Conservation (phyloP, 2,888 invertebrate genomes). For the Ditula angustiorana region DNA sequence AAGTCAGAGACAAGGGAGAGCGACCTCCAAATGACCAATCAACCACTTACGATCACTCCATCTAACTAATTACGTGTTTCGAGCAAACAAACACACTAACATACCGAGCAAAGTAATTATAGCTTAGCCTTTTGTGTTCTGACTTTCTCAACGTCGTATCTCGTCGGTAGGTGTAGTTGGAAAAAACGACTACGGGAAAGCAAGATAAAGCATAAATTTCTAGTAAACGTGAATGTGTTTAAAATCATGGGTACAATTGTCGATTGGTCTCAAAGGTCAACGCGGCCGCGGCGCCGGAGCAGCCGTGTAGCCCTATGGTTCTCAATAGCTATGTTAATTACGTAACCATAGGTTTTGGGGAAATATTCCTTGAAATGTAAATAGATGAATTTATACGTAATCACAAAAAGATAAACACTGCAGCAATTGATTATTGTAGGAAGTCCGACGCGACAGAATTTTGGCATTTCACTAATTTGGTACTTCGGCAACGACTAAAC, state of each 20-base stretch:
- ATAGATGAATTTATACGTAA: too few relatives aligned
- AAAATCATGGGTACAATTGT: background rate
- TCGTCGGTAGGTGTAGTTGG: too few relatives aligned
- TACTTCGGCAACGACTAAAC: too few relatives aligned
- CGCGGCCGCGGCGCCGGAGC: conserved; percentile 1
- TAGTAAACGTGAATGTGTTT: background rate
- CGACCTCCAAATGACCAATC: background rate
- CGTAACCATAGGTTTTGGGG: conserved; percentile 33
- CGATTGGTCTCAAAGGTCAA: conserved; percentile 23
- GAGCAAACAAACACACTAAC: conserved; percentile 24
- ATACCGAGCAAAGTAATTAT: background rate
- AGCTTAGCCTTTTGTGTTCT: background rate
- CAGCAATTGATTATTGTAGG: too few relatives aligned
- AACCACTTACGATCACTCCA: conserved; percentile 21
- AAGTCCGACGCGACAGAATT: too few relatives aligned
- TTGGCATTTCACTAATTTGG: too few relatives aligned
- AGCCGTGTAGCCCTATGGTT: background rate
- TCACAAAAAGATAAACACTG: too few relatives aligned
- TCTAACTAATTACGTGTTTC: conserved; percentile 28
- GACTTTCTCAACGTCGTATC: conserved; percentile 12
- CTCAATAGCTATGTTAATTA: conserved; percentile 6
- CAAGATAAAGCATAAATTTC: background rate
- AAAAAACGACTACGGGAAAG: background rate
- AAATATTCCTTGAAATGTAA: background rate
- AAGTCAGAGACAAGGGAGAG: background rate